phyloP scores from a whole-genome alignment of 2,797 vertebrate species.

The Dendrocincla tyrannina region DNA sequence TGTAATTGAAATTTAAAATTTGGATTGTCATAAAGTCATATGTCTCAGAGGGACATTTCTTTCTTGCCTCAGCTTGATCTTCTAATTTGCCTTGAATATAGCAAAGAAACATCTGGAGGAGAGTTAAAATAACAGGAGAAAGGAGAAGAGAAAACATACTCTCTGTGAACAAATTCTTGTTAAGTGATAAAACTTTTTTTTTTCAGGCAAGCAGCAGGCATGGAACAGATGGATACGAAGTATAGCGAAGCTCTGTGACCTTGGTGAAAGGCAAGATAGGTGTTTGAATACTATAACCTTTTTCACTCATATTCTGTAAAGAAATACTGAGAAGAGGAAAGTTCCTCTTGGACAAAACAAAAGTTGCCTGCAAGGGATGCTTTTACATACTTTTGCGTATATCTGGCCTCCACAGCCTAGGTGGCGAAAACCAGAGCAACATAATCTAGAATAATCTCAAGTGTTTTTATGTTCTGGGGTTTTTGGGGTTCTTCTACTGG shows the following conservation, averaged over 20 bases:
- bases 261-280: not conserved
- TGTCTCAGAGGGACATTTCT: not conserved
- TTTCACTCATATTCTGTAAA: not conserved
- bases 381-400: not conserved
- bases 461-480: not conserved
- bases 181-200: not conserved
- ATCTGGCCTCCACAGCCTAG: not conserved
- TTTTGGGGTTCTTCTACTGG: not conserved
- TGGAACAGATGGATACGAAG: not conserved
- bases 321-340: not conserved
- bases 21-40: not conserved
- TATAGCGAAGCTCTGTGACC: not conserved
- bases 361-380: not conserved
- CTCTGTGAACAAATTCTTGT: not conserved
- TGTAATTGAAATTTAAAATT: not conserved
- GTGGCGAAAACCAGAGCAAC: not conserved
- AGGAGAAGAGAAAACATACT: not conserved
- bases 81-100: not conserved
- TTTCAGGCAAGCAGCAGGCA: not conserved
- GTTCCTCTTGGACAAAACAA: not conserved
- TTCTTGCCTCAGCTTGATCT: not conserved
- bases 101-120: not conserved
- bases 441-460: not conserved
- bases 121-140: constrained; percentile 2
- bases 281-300: not conserved